Conservation (phyloP, 2,888 invertebrate species). For the Oithona nana region DNA sequence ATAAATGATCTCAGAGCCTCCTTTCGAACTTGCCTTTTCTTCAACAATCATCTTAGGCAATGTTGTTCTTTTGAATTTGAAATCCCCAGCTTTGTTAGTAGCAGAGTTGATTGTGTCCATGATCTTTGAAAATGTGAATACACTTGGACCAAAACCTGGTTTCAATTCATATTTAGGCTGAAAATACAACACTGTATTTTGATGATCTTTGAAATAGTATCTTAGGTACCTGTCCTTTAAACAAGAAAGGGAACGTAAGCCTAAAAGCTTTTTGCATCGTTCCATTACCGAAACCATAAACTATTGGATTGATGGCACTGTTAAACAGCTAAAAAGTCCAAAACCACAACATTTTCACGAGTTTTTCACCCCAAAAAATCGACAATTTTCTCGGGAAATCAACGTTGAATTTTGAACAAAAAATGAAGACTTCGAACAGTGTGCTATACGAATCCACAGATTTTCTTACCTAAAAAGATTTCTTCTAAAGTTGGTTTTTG, state of each 20-base stretch:
- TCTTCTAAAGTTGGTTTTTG: slow-evolving; percentile 26
- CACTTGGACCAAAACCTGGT: background rate
- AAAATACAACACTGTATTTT: background rate
- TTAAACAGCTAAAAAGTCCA: no score
- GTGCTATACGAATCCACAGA: no score
- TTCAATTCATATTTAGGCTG: background rate
- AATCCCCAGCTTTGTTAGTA: no score
- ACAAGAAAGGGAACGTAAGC: background rate
- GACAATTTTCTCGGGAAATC: no score
- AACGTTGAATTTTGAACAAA: no score
- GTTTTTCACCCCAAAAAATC: no score
- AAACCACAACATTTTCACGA: no score
- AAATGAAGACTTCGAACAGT: no score
- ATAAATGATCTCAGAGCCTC: background rate
- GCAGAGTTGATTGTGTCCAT: background rate
- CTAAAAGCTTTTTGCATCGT: background rate
- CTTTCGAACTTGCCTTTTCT: background rate
- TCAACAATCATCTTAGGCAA: no score
- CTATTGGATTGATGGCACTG: background rate
- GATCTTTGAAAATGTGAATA: background rate
- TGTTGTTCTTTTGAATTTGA: no score
- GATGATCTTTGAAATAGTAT: background rate
- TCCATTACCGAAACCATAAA: background rate
- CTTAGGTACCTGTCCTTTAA: background rate
- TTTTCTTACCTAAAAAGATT: no score